Conservation (phyloP, 2,888 invertebrate species). For the Noctua fimbriata region DNA sequence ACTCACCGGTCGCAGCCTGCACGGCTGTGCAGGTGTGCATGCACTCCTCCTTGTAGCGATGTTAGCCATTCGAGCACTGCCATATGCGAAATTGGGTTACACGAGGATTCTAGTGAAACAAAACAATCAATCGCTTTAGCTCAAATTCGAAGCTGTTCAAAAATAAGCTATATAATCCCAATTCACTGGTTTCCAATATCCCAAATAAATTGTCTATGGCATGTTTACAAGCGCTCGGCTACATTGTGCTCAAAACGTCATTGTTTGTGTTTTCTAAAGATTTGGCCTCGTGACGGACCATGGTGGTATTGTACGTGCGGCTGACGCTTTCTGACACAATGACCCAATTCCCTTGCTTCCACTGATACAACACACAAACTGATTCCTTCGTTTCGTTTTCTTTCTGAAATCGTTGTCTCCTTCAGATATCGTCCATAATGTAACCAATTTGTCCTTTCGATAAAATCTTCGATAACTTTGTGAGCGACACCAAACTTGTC, state of each 20-base stretch:
- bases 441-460: conserved; percentile 21
- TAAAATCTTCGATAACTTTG: conserved; percentile 16
- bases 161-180: not conserved
- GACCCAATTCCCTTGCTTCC: conserved; percentile 37
- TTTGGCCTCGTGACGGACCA: conserved; percentile 30
- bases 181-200: conserved; percentile 3
- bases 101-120: not conserved
- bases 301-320: conserved; percentile 19
- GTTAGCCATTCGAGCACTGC: not conserved
- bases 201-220: conserved; percentile 9
- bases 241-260: conserved; percentile 28
- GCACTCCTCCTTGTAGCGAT: conserved; percentile 3
- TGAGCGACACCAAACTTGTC: conserved; percentile 37
- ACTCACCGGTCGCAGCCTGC: not conserved
- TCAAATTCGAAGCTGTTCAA: not conserved
- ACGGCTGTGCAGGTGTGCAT: not conserved
- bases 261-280: conserved; percentile 45
- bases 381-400: conserved; percentile 26
- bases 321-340: conserved; percentile 45
- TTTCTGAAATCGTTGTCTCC: conserved; percentile 1
- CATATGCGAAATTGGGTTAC: not conserved
- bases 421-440: conserved; percentile 19
- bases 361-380: conserved; percentile 16
- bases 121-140: not conserved
- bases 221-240: conserved; percentile 19